Conservation (phyloP, 2,888 invertebrate genomes). For the Dasypolia templi region DNA sequence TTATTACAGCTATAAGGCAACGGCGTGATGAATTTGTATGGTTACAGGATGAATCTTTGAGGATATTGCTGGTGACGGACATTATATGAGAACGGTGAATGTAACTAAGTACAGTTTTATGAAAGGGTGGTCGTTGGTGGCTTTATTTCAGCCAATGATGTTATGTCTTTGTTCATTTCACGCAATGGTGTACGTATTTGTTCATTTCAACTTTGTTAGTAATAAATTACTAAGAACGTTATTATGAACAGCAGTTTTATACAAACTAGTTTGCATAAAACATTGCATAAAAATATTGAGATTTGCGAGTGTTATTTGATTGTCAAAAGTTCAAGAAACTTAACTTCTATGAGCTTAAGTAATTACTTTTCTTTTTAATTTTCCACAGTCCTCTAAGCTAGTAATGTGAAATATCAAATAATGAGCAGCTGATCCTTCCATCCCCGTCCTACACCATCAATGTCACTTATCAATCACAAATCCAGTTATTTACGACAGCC, state of each 20-base stretch:
- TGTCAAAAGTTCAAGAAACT: no score
- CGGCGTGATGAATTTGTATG: constrained; percentile 59
- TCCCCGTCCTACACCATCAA: constrained; percentile 24
- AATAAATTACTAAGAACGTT: neutral
- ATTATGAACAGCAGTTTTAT: no score
- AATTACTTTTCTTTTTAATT: neutral
- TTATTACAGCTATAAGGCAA: constrained; percentile 60
- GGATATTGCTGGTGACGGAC: constrained; percentile 10
- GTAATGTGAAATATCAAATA: constrained; percentile 36
- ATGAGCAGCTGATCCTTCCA: constrained; percentile 41
- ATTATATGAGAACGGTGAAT: constrained; percentile 16
- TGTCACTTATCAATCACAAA: constrained; percentile 61
- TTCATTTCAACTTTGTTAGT: neutral
- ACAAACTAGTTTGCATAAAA: no score
- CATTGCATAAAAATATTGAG: no score
- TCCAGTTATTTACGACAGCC: constrained; percentile 64
- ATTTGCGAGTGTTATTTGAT: no score
- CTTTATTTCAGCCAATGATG: no score
- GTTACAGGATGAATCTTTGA: constrained; percentile 24
- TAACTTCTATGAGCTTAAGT: no score
- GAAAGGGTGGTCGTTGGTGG: neutral
- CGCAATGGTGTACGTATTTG: no score
- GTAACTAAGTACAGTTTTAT: constrained; percentile 1
- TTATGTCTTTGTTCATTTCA: neutral
- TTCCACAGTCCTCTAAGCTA: constrained; percentile 8